Evolutionary conservation across 2,888 invertebrate genomes (phyloP), one percentile per base, ranked within the genome.

Genomic region (Lypha dubia): DNA sequence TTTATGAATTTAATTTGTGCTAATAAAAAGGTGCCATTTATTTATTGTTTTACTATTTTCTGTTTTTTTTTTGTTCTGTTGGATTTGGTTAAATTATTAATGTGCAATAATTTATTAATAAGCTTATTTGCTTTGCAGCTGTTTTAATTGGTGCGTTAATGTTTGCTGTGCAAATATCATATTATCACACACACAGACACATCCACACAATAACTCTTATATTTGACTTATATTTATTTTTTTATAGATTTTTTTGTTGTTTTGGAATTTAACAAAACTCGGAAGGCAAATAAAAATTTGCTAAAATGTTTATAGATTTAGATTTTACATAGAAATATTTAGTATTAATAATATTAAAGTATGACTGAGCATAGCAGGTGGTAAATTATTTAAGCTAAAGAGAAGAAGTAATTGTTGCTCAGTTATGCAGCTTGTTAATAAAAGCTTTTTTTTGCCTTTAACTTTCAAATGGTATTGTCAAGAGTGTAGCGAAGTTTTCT

Each of bases 11-110:
- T 53, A 75, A 73, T 77, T 80, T 79, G 68, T 84, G 53, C 70
- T 70, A n/a, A 60, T 67, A 44, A 56, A 84, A 79, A 56, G 67
- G 83, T 71, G 68, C 71, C 74, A 74, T 68, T 74, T 60, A 68
- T 63, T 44, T 62, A 53, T 11, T 32, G 41, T 60, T 60, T 28
- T 68, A n/a, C n/a, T n/a, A n/a, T n/a, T n/a, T n/a, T n/a, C n/a
- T n/a, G n/a, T n/a, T n/a, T n/a, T n/a, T n/a, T n/a, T n/a, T n/a
- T n/a, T n/a, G n/a, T 60, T 41, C 35, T 62, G 70, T 68, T 58
- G 22, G 17, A 20, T 81, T 74, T 49, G 51, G 9, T 28, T 71
- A 35, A 79, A 63, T 79, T 63, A 79, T 79, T 71, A 32, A 80
- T 74, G 74, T 80, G 74, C 32, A 51, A 46, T 68, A 68, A 56